A percentile compares a stretch with the other conserved stretches of the same genome.
These are phyloP conservation scores for Echiichthys vipera DNA, from an alignment of 2,797 vertebrate genomes.

Conservation along the genomic window DNA sequence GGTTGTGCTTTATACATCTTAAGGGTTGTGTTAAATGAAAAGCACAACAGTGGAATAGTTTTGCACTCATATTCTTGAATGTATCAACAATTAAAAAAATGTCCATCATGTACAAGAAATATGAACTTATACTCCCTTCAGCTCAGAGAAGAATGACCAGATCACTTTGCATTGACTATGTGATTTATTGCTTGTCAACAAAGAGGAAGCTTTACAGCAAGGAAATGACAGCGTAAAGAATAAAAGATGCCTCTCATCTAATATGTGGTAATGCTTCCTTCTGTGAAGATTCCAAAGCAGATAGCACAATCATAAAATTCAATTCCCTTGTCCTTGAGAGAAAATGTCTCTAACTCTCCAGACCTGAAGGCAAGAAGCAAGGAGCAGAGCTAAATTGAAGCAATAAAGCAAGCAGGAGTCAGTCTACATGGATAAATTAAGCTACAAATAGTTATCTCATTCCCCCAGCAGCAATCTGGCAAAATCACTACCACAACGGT, in stretches of 20 bases:
- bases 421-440: slow-evolving; percentile 42
- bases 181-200: slow-evolving; percentile 56
- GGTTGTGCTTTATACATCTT: neutral
- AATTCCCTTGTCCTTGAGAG: slow-evolving; percentile 42
- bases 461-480: slow-evolving; percentile 58
- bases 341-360: slow-evolving; percentile 25
- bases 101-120: neutral
- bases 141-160: slow-evolving; percentile 33
- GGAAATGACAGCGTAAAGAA: slow-evolving; percentile 21
- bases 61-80: neutral
- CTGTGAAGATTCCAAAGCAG: slow-evolving; percentile 16
- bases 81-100: no score
- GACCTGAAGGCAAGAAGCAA: slow-evolving; percentile 19
- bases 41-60: neutral
- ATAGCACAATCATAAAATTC: slow-evolving; percentile 42
- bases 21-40: neutral
- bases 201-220: slow-evolving; percentile 9
- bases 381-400: slow-evolving; percentile 34
- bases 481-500: slow-evolving; percentile 44
- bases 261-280: neutral
- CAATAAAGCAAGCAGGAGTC: slow-evolving; percentile 39
- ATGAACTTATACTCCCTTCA: slow-evolving; percentile 32
- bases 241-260: slow-evolving; percentile 22
- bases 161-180: slow-evolving; percentile 28
- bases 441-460: slow-evolving; percentile 64